Base-by-base conservation (phyloP, 2,113 vertebrate genomes). In the Corythornis madagascariensis region DNA sequence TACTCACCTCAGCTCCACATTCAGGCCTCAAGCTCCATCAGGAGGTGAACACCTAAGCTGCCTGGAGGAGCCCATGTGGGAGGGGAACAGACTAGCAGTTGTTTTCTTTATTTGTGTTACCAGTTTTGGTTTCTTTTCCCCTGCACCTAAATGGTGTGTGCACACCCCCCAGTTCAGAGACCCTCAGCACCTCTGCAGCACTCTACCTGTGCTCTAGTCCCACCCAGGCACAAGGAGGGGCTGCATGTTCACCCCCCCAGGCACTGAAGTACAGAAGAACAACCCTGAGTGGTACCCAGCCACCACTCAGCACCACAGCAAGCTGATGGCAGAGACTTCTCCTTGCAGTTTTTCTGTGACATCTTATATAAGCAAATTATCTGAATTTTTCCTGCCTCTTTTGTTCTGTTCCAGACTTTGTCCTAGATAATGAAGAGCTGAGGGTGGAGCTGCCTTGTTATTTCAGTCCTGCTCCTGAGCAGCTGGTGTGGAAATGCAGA, bases 351-450 rank as follows among this genome's bases (percentile, higher is more conserved):
- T 83, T 88, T 76, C 69, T 25, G 11, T 19, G 31, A n/a, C 48
- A 67, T 17, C 26, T 74, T 89, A 77, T 2, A 48, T 45, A 87
- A 78, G 74, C 43, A 93, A 90, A 69, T 50, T 87, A 71, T 24
- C 63, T 84, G 52, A 25, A 77, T 60, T 93, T 81, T 92, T 86
- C 69, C 50, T 56, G 10, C 48, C 35, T 84, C 73, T 74, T 66
- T 42, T 82, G n/a, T 72, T 43, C 43, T 53, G 45, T 84, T 92
- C 24, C 91, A 89, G 77, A 78, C 31, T 81, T 83, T 60, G 40
- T 69, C 48, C 61, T 40, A 75, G 77, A 89, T 82, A 94, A 93
- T 38, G 35, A 95, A 74, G 66, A 94, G 57, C 38, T 88, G 73
- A 81, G 1, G 0, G 56, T 28, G 65, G 35, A 92, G 45, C n/a